Conservation (phyloP, 2,888 invertebrate genomes). For the Phyto melanocephala region DNA sequence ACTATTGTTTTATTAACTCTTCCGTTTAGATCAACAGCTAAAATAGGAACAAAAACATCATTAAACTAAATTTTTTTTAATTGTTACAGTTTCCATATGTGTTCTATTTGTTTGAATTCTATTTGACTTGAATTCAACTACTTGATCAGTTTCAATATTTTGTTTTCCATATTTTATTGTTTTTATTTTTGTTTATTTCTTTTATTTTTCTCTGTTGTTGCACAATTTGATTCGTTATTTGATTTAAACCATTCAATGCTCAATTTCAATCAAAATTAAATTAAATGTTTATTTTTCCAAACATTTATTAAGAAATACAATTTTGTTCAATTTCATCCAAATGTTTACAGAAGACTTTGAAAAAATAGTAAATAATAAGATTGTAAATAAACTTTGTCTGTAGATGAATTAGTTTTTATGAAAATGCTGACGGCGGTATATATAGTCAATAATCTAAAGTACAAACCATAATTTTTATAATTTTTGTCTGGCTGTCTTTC, state of each 20-base stretch:
- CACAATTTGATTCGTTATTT: slow-evolving; percentile 43
- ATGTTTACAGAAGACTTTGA: slow-evolving; percentile 15
- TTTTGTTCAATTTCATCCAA: slow-evolving; percentile 22
- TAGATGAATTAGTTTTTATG: too few species aligned
- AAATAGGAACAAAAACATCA: not conserved
- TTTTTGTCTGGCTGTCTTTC: too few species aligned
- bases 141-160: slow-evolving; percentile 5
- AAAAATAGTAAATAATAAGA: not conserved
- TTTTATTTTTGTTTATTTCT: not conserved
- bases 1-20: slow-evolving; percentile 47
- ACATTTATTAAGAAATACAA: slow-evolving; percentile 57
- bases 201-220: slow-evolving; percentile 8
- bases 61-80: slow-evolving; percentile 22
- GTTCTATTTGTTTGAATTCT: not conserved
- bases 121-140: slow-evolving; percentile 5
- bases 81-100: not conserved
- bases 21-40: slow-evolving; percentile 39
- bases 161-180: slow-evolving; percentile 10
- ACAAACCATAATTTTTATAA: too few species aligned
- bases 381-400: too few species aligned
- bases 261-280: slow-evolving; percentile 58
- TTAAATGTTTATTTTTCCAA: slow-evolving; percentile 58
- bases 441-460: too few species aligned
- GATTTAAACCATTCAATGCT: slow-evolving; percentile 57
- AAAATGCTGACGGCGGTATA: too few species aligned